Evolutionary conservation across 2,113 vertebrate species (phyloP).

Genomic region (Hyaena hyaena): DNA sequence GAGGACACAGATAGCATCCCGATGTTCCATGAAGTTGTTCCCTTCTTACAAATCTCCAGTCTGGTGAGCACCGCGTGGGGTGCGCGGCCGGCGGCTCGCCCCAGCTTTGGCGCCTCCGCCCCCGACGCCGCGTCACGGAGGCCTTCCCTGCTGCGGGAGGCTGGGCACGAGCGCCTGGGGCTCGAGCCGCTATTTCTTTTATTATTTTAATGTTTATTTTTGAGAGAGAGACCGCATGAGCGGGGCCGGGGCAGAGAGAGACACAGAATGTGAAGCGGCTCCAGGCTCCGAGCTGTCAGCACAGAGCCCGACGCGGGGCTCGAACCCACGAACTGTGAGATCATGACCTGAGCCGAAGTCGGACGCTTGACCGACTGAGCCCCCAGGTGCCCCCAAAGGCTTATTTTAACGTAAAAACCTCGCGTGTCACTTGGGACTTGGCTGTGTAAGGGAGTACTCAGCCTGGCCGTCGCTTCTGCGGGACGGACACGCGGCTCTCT

Average conservation of each 20-base stretch:
- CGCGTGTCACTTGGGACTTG: no score
- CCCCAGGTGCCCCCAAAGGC: no score
- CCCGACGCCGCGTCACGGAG: fast-evolving
- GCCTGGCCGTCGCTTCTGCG: background rate
- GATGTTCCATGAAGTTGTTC: background rate
- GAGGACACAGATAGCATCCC: background rate
- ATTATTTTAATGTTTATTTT: background rate
- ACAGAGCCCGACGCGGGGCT: no score
- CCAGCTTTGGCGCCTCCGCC: background rate
- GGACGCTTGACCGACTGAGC: no score
- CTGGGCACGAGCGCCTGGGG: background rate
- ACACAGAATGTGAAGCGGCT: no score
- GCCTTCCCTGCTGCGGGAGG: background rate
- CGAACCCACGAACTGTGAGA: no score
- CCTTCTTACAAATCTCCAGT: background rate
- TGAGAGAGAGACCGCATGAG: no score
- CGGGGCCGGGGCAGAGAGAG: no score
- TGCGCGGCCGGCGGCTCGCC: fast-evolving
- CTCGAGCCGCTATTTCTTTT: background rate
- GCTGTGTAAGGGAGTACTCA: fast-evolving
- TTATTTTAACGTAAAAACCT: background rate
- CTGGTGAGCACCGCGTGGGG: background rate
- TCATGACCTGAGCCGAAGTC: no score
- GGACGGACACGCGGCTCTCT: background rate
- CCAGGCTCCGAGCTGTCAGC: no score